Evolutionary conservation across 2,797 vertebrate species (phyloP), one percentile per base, ranked within the genome.

Genomic region (Leptoclinus maculatus): DNA sequence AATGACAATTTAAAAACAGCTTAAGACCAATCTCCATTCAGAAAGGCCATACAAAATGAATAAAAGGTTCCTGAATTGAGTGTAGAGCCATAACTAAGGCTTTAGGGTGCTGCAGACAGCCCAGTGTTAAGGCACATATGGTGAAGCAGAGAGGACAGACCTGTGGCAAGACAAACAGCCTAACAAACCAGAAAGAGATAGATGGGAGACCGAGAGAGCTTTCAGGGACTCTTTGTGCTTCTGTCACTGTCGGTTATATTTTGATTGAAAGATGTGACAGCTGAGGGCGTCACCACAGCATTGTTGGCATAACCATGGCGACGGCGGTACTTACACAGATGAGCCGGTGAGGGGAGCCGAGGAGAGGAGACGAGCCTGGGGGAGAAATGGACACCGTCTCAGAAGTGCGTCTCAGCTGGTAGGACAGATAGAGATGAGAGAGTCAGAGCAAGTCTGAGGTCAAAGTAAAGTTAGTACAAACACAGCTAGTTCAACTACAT

Each of bases 361-460:
- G 96, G 39, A 93, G 91, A 41, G 92, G 89, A 87, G 97, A 98
- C 87, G 97, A 99, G 78, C 97, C 97, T 0, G 97, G 96, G 5
- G 97, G 96, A 0, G 97, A 99, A 79, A 97, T 96, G 88, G 97
- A 98, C 2, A 96, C 97, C 5, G 92, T 91, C 94, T 99, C 98
- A 2, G 98, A 99, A 0, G 97, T 96, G 27, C 97, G 96, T 80
- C 98, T 97, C 86, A 98, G 96, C 97, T 99, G 95, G 89, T 82
- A 38, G 62, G 72, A 58, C 25, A 62, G 60, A 79, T 8, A 32
- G 29, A 32, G 29, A 32, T 16, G 16, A 38, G 47, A 57, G 47
- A 68, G 45, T 60, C 56, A 72, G 36, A 79, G 47, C 9, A 43
- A 21, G 66, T 63, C 66, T 16, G 47, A 67, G 16, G 66, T 63